Base-by-base conservation (phyloP, 2,888 invertebrate genomes). In the Cryptus armator region DNA sequence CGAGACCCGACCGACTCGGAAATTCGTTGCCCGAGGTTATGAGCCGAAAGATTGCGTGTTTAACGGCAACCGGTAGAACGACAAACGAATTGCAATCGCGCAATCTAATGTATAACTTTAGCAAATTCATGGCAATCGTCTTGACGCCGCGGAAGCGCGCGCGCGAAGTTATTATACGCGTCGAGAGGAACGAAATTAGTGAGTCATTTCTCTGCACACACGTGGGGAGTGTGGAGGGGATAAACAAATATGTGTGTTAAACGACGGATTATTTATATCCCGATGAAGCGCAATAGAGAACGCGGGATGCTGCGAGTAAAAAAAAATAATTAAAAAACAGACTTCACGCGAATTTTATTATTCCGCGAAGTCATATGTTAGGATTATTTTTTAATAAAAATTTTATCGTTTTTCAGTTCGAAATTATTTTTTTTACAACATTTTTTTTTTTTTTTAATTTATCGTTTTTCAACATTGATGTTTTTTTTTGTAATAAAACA, bases 1-100 rank as follows among this genome's bases (percentile, higher is more conserved):
- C 82, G 76, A 51, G 24, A 71, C 64, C 59, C 29, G 75, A 29
- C 12, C 56, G 37, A 86, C 86, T 84, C 77, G 64, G 70, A 66
- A 79, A 71, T 87, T 77, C 43, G 88, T 91, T 89, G 86, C 37
- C 88, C 89, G 86, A 89, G 90, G 89, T 90, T 89, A 89, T 87
- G 90, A 86, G 72, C 84, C 77, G 76, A 71, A 77, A 72, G 74
- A 66, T 77, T 77, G 74, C 46, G 59, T 32, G 66, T 19, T 53
- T 74, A 1, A 68, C 37, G 14, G 68, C 59, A 70, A 71, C 62
- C 59, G 68, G 68, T 48, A 37, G 19, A 37, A 9, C 24, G 32
- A 56, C 44, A 16, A n/a, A 37, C 37, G 74, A 51, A 9, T 53
- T 9, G 19, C 19, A 9, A 59, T 84, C 67, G 43, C 66, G 72